A percentile compares a stretch with the other conserved stretches of the same genome.
phyloP scores from a whole-genome alignment of 2,888 invertebrate genomes.

The Pycnomerus fuliginosus region DNA sequence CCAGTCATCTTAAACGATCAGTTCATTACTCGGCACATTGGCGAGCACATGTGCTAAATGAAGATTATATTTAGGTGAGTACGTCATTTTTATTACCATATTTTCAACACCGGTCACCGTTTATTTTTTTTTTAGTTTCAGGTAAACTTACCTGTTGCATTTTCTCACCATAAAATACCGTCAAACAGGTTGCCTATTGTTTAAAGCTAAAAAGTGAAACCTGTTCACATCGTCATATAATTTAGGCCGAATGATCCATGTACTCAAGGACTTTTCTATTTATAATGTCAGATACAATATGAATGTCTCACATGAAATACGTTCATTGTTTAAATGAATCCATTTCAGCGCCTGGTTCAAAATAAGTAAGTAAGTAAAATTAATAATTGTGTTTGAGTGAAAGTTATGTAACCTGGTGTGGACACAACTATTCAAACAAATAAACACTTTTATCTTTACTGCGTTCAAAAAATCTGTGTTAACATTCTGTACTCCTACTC shows the following conservation, averaged over 20 bases:
- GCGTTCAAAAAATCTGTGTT: constrained; percentile 4
- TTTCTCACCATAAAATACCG: no score
- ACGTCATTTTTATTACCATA: no score
- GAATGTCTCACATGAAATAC: constrained; percentile 16
- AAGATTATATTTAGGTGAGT: no score
- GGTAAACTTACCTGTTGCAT: no score
- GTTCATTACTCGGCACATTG: no score
- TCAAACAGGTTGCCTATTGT: constrained; percentile 23
- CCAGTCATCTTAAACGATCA: no score
- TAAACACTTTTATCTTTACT: constrained; percentile 20
- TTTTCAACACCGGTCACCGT: no score
- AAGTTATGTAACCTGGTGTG: background rate
- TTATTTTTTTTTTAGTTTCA: no score
- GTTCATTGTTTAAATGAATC: constrained; percentile 20
- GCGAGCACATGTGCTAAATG: no score
- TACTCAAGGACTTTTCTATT: constrained; percentile 39
- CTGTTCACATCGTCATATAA: constrained; percentile 22
- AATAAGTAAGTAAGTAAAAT: constrained; percentile 30
- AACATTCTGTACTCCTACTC: constrained; percentile 1
- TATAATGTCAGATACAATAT: constrained; percentile 25
- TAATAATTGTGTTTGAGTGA: background rate
- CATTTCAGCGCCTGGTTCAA: constrained; percentile 26
- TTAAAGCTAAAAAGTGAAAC: constrained; percentile 19
- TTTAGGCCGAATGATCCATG: constrained; percentile 18
- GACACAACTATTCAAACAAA: constrained; percentile 9